Percentiles rank a stretch among this genome's conserved stretches.
These are phyloP conservation scores for Micropoecilia bifurca DNA, from an alignment of 2,797 vertebrate genomes.

Conservation along the genomic window DNA sequence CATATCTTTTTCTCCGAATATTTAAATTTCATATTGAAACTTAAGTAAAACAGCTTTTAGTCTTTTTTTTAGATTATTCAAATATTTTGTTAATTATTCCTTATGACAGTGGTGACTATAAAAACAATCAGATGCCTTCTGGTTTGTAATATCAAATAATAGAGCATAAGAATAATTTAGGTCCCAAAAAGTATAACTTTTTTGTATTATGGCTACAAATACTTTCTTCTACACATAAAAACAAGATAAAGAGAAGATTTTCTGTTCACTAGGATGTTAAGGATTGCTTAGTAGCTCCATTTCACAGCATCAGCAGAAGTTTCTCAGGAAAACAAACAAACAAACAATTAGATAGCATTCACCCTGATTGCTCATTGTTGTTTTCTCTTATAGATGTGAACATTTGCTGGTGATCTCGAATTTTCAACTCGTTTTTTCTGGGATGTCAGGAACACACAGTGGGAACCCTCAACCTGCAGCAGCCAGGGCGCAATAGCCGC, in stretches of 20 bases:
- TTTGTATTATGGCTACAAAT: too few species aligned
- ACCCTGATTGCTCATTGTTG: slow-evolving; percentile 14
- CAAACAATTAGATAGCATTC: slow-evolving; percentile 39
- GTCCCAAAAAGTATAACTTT: neutral
- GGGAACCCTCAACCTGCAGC: slow-evolving; percentile 50
- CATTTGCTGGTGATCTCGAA: slow-evolving; percentile 21
- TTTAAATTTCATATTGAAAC: neutral
- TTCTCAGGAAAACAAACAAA: neutral
- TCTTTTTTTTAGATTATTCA: neutral
- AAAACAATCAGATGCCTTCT: neutral
- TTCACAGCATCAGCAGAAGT: neutral
- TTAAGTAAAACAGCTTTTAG: neutral
- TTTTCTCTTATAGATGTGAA: slow-evolving; percentile 22
- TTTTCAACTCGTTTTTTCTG: slow-evolving; percentile 27
- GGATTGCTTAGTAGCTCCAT: neutral
- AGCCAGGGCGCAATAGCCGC: slow-evolving; percentile 49
- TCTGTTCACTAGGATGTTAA: neutral
- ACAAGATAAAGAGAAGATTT: neutral
- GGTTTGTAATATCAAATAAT: neutral
- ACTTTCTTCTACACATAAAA: neutral
- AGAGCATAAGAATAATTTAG: neutral
- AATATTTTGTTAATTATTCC: neutral
- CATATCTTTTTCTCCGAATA: neutral
- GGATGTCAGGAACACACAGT: slow-evolving; percentile 34
- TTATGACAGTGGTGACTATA: neutral